phyloP scores from a whole-genome alignment of 1,140 invertebrate species.

The Drosophila grimshawi region DNA sequence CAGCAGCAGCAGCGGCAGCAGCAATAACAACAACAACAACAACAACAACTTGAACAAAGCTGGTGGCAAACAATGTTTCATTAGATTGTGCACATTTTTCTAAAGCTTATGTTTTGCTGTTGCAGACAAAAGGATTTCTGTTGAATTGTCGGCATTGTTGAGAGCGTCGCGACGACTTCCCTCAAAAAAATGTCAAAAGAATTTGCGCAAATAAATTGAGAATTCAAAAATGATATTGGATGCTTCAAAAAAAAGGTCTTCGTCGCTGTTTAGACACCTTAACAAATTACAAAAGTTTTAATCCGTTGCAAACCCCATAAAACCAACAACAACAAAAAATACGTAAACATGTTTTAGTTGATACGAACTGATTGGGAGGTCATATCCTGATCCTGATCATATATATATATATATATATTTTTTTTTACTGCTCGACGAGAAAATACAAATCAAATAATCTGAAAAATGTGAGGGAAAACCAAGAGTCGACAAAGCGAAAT shows the following conservation, averaged over 20 bases:
- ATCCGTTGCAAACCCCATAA: slow-evolving; percentile 26
- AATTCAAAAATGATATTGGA: slow-evolving; percentile 61
- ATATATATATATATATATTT: too few relatives aligned
- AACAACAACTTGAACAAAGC: not conserved
- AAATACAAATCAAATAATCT: too few relatives aligned
- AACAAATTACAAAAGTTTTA: slow-evolving; percentile 64
- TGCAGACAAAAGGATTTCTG: slow-evolving; percentile 10
- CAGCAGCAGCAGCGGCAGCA: not conserved
- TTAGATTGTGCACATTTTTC: slow-evolving; percentile 37
- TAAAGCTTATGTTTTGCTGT: slow-evolving; percentile 10
- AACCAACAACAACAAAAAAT: not conserved
- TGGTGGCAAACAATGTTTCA: slow-evolving; percentile 54
- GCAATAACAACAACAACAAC: not conserved
- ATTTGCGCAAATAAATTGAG: slow-evolving; percentile 65
- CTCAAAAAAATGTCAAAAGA: slow-evolving; percentile 40
- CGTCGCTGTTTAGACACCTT: slow-evolving; percentile 21
- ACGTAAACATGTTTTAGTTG: not conserved
- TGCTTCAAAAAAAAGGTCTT: slow-evolving; percentile 18
- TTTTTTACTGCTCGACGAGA: too few relatives aligned
- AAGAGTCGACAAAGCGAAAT: too few relatives aligned
- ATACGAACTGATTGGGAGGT: not conserved
- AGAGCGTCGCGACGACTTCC: not conserved
- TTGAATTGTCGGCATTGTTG: slow-evolving; percentile 26
- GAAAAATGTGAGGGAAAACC: too few relatives aligned
- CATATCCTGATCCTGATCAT: too few relatives aligned